A percentile compares a stretch with the other conserved stretches of the same genome.
These are phyloP conservation scores for Nowickia ferox DNA, from an alignment of 2,888 invertebrate species.

Conservation along the genomic window DNA sequence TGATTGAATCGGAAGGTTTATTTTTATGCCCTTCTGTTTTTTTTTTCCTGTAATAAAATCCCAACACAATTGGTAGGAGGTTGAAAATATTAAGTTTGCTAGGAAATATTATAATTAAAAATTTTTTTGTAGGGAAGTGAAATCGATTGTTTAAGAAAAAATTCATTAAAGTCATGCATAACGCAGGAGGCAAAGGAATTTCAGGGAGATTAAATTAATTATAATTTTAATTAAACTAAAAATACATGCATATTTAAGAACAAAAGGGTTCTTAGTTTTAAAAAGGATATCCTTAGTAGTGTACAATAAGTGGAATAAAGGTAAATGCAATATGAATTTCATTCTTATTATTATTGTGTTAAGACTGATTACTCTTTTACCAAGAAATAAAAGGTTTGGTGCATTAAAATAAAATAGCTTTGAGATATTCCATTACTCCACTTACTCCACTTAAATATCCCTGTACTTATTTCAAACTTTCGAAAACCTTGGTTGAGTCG, in stretches of 20 bases:
- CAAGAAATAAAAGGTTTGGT: too few species aligned
- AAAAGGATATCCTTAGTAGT: not conserved
- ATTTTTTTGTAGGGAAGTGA: conserved; percentile 13
- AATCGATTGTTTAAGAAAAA: conserved; percentile 44
- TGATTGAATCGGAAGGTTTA: conserved; percentile 4
- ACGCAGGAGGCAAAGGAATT: conserved; percentile 4
- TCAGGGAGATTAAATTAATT: conserved; percentile 23
- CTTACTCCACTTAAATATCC: too few species aligned
- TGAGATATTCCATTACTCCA: too few species aligned
- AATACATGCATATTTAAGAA: not conserved
- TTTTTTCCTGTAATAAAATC: conserved; percentile 18
- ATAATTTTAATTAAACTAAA: not conserved
- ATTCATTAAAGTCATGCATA: conserved; percentile 34
- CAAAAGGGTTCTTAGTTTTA: not conserved
- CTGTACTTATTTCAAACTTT: not conserved
- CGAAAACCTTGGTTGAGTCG: not conserved
- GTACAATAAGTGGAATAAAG: too few species aligned
- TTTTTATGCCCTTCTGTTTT: not conserved
- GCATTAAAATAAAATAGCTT: too few species aligned
- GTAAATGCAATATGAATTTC: too few species aligned
- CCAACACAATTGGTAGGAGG: conserved; percentile 59
- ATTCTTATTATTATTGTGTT: too few species aligned
- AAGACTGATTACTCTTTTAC: too few species aligned
- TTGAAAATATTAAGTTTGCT: conserved; percentile 47
- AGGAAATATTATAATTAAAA: conserved; percentile 49